Percentiles rank a stretch among this genome's conserved stretches.
phyloP scores from a whole-genome alignment of 37 sponge, comb jelly and placozoan species.

The Axinella damicornis region DNA sequence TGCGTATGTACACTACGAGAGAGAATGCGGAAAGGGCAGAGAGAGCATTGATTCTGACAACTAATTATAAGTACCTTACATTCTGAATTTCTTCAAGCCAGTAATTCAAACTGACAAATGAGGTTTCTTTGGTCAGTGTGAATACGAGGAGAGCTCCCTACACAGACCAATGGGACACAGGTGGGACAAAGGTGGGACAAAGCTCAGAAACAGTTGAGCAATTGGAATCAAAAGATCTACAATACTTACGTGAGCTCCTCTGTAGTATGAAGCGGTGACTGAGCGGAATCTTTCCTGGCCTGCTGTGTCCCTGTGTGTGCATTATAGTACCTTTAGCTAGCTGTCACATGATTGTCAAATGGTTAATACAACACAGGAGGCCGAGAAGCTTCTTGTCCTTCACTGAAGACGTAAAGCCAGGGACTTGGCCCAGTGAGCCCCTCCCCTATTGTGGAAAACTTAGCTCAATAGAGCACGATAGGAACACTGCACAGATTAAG shows the following conservation, averaged over 20 bases:
- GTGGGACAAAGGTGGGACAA: too few relatives aligned
- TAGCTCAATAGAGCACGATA: too few relatives aligned
- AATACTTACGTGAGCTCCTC: constrained; percentile 79
- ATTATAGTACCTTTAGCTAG: not conserved
- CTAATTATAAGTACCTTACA: constrained; percentile 13
- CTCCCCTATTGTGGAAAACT: too few relatives aligned
- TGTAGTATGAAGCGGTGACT: constrained; percentile 83
- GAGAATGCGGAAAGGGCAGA: not conserved
- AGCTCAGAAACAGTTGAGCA: too few relatives aligned
- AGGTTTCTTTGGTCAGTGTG: constrained; percentile 23
- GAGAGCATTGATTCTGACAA: not conserved
- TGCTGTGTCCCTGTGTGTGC: constrained; percentile 75
- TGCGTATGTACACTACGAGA: not conserved
- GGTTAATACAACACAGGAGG: too few relatives aligned
- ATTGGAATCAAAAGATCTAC: not conserved
- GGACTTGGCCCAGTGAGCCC: too few relatives aligned
- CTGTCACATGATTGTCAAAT: not conserved
- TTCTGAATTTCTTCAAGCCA: constrained; percentile 80
- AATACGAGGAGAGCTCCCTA: constrained; percentile 77
- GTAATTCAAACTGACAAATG: constrained; percentile 59
- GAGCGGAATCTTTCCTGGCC: constrained; percentile 83
- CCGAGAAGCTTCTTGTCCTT: too few relatives aligned
- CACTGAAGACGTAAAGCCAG: too few relatives aligned
- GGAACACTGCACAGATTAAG: too few relatives aligned
- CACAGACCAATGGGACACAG: not conserved